Evolutionary conservation across 53 echinoderm and acorn worm genomes (phyloP).

Genomic region (Holothuria scabra): DNA sequence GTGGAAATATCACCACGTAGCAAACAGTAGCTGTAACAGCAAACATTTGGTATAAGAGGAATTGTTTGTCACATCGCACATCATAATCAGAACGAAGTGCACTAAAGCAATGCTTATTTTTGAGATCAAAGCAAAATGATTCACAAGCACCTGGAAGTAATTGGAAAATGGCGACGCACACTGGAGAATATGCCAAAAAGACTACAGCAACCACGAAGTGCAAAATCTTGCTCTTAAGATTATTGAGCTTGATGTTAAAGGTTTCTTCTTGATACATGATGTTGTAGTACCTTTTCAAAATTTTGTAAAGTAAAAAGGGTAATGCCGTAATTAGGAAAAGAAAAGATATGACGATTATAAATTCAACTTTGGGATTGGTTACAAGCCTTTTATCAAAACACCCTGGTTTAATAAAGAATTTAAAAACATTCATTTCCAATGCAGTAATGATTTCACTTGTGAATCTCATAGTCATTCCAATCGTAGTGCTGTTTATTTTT

Average conservation of each 20-base stretch:
- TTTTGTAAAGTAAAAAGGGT: not conserved
- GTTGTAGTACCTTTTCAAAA: not conserved
- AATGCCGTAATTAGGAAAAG: not conserved
- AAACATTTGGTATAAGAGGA: not conserved
- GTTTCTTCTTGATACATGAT: not conserved
- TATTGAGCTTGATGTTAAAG: not conserved
- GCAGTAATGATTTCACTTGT: not conserved
- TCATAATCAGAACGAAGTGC: slow-evolving; percentile 1
- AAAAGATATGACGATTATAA: not conserved
- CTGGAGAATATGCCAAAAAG: not conserved
- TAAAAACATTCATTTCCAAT: not conserved
- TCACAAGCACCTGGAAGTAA: not conserved
- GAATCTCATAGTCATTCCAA: not conserved
- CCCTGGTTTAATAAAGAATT: not conserved
- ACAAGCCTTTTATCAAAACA: not conserved
- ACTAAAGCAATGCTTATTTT: not conserved
- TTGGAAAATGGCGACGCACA: not conserved
- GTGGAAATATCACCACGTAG: not conserved
- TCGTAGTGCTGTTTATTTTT: not conserved
- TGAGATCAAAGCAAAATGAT: not conserved
- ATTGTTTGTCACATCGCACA: not conserved
- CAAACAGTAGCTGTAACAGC: not conserved
- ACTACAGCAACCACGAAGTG: not conserved
- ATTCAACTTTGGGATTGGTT: not conserved
- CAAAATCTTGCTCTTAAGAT: not conserved